These are phyloP conservation scores for Hippasteria phrygiana DNA, from an alignment of 53 echinoderm and acorn worm species.

Conservation along the genomic window DNA sequence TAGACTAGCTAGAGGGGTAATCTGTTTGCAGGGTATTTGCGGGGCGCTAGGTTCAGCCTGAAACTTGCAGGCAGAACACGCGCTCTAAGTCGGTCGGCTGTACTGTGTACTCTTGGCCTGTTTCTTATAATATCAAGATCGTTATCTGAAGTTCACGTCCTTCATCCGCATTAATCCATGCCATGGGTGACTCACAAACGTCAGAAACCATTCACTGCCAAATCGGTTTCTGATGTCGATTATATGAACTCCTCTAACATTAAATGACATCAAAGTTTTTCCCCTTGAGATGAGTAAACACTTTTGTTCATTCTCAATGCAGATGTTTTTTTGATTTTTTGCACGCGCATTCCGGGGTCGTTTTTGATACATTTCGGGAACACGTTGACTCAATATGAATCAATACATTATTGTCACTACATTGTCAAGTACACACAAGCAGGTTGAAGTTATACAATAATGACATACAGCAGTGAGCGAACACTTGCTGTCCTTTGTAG, in stretches of 20 bases:
- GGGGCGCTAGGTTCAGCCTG: too few relatives aligned
- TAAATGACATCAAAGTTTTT: background rate
- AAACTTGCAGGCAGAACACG: too few relatives aligned
- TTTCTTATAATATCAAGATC: constrained; percentile 6
- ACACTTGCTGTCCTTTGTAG: too few relatives aligned
- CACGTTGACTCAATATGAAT: too few relatives aligned
- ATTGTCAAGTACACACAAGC: too few relatives aligned
- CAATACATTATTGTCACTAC: too few relatives aligned
- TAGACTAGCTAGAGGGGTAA: too few relatives aligned
- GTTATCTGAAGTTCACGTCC: constrained; percentile 7
- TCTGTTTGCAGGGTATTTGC: too few relatives aligned
- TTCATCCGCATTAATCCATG: constrained; percentile 8
- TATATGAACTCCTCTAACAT: background rate
- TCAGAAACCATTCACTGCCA: background rate
- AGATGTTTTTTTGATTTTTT: background rate
- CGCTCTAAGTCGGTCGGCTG: too few relatives aligned
- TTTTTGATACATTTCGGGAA: too few relatives aligned
- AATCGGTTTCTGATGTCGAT: constrained; percentile 11
- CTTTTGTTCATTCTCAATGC: background rate
- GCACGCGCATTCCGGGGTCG: background rate
- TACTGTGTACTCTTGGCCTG: constrained; percentile 23
- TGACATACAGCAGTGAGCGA: too few relatives aligned
- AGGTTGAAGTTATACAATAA: too few relatives aligned
- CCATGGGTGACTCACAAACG: constrained; percentile 27
- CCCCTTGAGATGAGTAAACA: background rate